Evolutionary conservation across 2,113 vertebrate species (phyloP), one percentile per base, ranked within the genome.

Genomic region (Glaucomys volans): DNA sequence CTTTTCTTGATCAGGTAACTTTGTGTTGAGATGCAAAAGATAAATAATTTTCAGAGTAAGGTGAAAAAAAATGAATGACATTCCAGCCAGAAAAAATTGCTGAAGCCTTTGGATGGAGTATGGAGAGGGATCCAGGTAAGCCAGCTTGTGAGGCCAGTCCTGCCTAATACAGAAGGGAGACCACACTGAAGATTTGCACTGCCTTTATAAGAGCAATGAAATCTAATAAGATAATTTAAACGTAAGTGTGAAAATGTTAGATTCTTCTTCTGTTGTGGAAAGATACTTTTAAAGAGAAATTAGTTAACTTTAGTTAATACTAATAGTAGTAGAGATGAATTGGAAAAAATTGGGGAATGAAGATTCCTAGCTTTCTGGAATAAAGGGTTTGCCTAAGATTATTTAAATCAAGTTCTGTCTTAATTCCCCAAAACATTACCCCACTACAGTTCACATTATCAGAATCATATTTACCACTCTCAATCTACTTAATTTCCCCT

Each of bases 211-310:
- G 32, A 54, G 8, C 18, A 80, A 14, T 57, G 18, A 7, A 12
- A 69, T 10, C 5, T 13, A 42, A 35, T 57, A 24, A 91, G 24
- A 57, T 4, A 1, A 12, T 69, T 69, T 54, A 69, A 81, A 30
- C 8, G 18, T 22, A 71, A 24, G 54, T 67, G 5, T 81, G 62
- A 69, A 57, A 57, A 16, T 50, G n/a, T 14, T 54, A 57, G 44
- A 67, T 42, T 52, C 18, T 17, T 42, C 50, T 50, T 47, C 42
- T 71, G 2, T 44, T 91, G 10, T 44, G 30, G 3, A 3, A 16
- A 50, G 47, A 32, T 81, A 22, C 12, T 88, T 88, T 88, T 88
- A 50, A 93, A 79, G 37, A 89, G 3, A 44, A 75, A 8, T 66
- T 16, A 42, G 17, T 32, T 80, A 42, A 67, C 24, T 50, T 6